A percentile compares a stretch with the other conserved stretches of the same genome.
phyloP scores from a whole-genome alignment of 1,140 invertebrate genomes.

The Harpegnathos saltator region DNA sequence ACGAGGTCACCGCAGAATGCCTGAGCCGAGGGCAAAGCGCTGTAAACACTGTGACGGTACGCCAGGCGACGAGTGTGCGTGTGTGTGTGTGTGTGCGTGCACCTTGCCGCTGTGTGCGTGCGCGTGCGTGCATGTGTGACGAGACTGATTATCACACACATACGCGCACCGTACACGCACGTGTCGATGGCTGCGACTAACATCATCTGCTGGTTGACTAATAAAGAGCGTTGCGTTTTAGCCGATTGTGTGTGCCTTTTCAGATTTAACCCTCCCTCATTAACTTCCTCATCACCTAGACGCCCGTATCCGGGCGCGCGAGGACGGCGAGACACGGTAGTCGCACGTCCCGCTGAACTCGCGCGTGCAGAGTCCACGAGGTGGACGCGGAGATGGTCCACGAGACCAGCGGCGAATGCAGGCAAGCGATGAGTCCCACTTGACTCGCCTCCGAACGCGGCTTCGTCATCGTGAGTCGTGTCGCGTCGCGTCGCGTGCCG shows the following conservation, averaged over 20 bases:
- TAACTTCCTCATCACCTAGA: conserved; percentile 8
- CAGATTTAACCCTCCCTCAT: conserved; percentile 39
- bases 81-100: neutral
- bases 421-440: neutral
- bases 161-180: no score
- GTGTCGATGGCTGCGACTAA: conserved; percentile 36
- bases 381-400: no score
- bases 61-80: conserved; percentile 60
- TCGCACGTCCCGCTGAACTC: neutral
- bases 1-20: conserved; percentile 86
- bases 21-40: conserved; percentile 86
- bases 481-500: no score
- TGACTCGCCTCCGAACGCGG: conserved; percentile 20
- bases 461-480: neutral
- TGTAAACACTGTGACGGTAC: conserved; percentile 87
- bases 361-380: conserved; percentile 6
- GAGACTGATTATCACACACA: no score
- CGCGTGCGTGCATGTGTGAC: no score
- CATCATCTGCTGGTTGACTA: conserved; percentile 49
- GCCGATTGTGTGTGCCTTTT: conserved; percentile 23
- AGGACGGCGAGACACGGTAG: no score
- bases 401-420: conserved; percentile 16
- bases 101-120: neutral
- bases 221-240: conserved; percentile 45
- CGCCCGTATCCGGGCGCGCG: neutral